These are phyloP conservation scores for Amblyteles armatorius DNA, from an alignment of 2,888 invertebrate genomes.

Conservation along the genomic window DNA sequence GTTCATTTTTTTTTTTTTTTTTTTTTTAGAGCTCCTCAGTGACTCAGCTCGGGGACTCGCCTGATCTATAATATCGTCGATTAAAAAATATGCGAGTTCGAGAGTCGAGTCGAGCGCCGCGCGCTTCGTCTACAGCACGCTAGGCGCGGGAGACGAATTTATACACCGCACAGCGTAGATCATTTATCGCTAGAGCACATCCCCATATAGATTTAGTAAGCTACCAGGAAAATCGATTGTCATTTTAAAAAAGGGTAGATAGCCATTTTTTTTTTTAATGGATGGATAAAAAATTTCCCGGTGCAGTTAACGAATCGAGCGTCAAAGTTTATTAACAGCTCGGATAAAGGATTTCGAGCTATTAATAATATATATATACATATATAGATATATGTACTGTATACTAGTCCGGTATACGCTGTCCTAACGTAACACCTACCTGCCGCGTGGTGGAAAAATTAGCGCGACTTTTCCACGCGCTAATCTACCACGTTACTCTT, in stretches of 20 bases:
- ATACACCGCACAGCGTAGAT: slow-evolving; percentile 41
- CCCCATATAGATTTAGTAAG: slow-evolving; percentile 40
- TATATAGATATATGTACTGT: slow-evolving; percentile 71
- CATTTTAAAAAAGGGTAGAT: slow-evolving; percentile 10
- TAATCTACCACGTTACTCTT: slow-evolving; percentile 40
- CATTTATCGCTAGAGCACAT: slow-evolving; percentile 43
- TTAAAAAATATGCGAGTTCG: slow-evolving; percentile 30
- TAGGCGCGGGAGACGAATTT: slow-evolving; percentile 38
- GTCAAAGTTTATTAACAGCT: slow-evolving; percentile 37
- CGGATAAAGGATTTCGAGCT: slow-evolving; percentile 25
- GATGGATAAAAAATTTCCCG: slow-evolving; percentile 5
- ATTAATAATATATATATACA: slow-evolving; percentile 57
- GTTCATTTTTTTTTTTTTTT: slow-evolving; percentile 38
- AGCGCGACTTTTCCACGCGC: slow-evolving; percentile 23
- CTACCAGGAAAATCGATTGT: slow-evolving; percentile 36
- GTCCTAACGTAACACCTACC: slow-evolving; percentile 75
- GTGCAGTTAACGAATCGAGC: slow-evolving; percentile 47
- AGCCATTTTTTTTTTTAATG: background rate
- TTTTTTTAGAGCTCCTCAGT: slow-evolving; percentile 33
- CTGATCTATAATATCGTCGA: background rate
- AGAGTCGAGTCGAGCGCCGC: slow-evolving; percentile 65
- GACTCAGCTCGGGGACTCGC: slow-evolving; percentile 44
- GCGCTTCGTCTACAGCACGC: slow-evolving; percentile 76
- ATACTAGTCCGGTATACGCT: slow-evolving; percentile 83
- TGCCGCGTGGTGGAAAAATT: slow-evolving; percentile 37